These are phyloP conservation scores for Trissonchulus latispiculum DNA, from an alignment of 2,888 invertebrate genomes.

Conservation along the genomic window DNA sequence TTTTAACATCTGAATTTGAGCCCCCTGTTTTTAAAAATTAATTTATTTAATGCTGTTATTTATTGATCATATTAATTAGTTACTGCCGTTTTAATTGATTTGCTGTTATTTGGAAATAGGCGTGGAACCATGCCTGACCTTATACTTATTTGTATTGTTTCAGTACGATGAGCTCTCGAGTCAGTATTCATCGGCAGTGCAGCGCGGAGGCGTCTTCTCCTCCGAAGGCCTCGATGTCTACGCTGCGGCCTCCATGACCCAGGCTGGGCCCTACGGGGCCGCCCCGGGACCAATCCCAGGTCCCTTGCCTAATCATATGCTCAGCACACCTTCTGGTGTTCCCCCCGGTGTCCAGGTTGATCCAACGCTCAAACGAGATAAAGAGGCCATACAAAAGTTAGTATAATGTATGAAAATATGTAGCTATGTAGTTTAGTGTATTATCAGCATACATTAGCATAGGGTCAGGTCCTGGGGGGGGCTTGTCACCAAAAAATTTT, in stretches of 20 bases:
- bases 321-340: not conserved
- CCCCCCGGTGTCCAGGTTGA: slow-evolving; percentile 27
- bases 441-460: too few relatives aligned
- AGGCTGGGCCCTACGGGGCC: not conserved
- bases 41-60: not conserved
- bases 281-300: not conserved
- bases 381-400: slow-evolving; percentile 33
- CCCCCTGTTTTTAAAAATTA: too few relatives aligned
- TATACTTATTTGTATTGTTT: not conserved
- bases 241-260: slow-evolving; percentile 4
- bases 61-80: not conserved
- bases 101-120: not conserved
- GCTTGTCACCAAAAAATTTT: too few relatives aligned
- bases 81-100: not conserved
- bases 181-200: too few relatives aligned
- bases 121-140: too few relatives aligned
- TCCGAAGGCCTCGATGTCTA: not conserved
- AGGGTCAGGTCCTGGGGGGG: too few relatives aligned
- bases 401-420: not conserved
- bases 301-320: slow-evolving; percentile 5
- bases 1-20: too few relatives aligned
- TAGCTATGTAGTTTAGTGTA: not conserved
- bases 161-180: not conserved
- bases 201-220: not conserved
- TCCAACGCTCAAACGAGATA: slow-evolving; percentile 32